Percentiles rank a stretch among this genome's conserved stretches.
Evolutionary conservation across 2,888 invertebrate genomes (phyloP).

Genomic region (Drosophila falleni): DNA sequence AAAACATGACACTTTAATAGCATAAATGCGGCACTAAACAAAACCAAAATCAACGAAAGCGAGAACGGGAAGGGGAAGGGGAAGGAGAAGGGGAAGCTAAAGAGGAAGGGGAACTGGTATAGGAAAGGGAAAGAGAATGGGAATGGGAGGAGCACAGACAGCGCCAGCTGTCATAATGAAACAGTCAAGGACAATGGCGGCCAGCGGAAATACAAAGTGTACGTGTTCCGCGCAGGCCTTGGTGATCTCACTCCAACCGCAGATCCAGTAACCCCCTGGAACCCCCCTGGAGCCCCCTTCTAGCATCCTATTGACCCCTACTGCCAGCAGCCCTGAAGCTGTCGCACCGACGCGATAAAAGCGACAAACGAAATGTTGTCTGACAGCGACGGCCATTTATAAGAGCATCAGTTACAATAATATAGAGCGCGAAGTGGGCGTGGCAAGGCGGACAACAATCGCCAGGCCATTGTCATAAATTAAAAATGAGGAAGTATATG

Average conservation of each 20-base stretch:
- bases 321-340: constrained; percentile 26
- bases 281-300: background rate
- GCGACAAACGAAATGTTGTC: constrained; percentile 76
- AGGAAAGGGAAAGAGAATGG: constrained; percentile 17
- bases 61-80: constrained; percentile 12
- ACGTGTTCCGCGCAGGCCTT: constrained; percentile 57
- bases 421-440: constrained; percentile 46
- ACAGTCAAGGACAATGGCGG: constrained; percentile 79
- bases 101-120: constrained; percentile 21
- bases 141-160: constrained; percentile 29
- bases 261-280: background rate
- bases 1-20: constrained; percentile 80
- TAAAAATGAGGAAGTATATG: constrained; percentile 80
- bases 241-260: constrained; percentile 35
- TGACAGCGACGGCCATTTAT: constrained; percentile 69
- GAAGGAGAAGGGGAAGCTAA: constrained; percentile 10
- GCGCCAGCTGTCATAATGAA: constrained; percentile 77
- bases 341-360: constrained; percentile 74
- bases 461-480: constrained; percentile 82
- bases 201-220: constrained; percentile 77
- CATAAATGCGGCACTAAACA: constrained; percentile 81
- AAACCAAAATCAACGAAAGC: constrained; percentile 71
- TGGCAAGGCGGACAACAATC: constrained; percentile 53
- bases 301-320: constrained; percentile 6
- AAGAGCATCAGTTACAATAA: constrained; percentile 81